phyloP scores from a whole-genome alignment of 1,140 invertebrate genomes.

The Aphis gossypii region DNA sequence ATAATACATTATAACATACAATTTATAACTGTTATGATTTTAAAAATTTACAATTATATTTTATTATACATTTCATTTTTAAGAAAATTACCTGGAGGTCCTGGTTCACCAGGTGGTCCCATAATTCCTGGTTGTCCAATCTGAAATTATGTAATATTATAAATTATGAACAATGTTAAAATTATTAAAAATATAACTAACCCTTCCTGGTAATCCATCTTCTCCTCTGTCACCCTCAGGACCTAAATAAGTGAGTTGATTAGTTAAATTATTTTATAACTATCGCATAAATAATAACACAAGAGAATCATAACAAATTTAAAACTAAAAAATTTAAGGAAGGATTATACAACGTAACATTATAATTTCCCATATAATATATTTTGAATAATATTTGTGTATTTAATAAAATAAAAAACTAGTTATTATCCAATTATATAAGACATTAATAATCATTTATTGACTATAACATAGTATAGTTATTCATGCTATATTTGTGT shows the following conservation, averaged over 20 bases:
- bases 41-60: too few relatives aligned
- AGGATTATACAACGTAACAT: too few relatives aligned
- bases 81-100: constrained; percentile 67
- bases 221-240: constrained; percentile 56
- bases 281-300: not conserved
- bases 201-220: constrained; percentile 59
- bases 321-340: too few relatives aligned
- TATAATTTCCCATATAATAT: too few relatives aligned
- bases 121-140: constrained; percentile 59
- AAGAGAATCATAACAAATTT: not conserved
- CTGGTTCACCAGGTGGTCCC: constrained; percentile 67
- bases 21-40: not conserved
- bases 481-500: too few relatives aligned
- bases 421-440: too few relatives aligned
- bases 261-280: too few relatives aligned
- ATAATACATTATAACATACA: not conserved
- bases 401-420: too few relatives aligned
- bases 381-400: too few relatives aligned
- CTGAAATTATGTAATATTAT: constrained; percentile 44
- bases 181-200: not conserved
- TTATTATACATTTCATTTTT: not conserved
- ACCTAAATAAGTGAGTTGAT: constrained; percentile 17
- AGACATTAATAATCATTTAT: too few relatives aligned
- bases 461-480: too few relatives aligned
- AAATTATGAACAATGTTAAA: not conserved